Evolutionary conservation across 2,888 invertebrate species (phyloP), one percentile per base, ranked within the genome.

Genomic region (Embidobia sp.): DNA sequence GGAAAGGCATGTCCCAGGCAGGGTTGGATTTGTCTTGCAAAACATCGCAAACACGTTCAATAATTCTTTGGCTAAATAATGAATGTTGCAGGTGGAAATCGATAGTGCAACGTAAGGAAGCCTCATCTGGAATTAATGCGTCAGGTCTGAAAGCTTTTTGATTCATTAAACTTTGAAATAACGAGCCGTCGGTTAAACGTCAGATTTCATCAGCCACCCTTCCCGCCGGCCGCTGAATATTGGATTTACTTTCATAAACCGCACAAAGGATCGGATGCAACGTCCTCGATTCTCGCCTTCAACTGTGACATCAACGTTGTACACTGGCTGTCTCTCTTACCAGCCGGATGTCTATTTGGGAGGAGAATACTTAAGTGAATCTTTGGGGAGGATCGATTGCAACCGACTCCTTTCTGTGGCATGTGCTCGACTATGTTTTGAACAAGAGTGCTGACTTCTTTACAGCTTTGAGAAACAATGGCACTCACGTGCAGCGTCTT

Each of bases 401-500:
- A n/a, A n/a, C n/a, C n/a, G n/a, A n/a, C n/a, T n/a, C n/a, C n/a
- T n/a, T n/a, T n/a, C n/a, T n/a, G n/a, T n/a, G n/a, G n/a, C n/a
- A n/a, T n/a, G n/a, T n/a, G n/a, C n/a, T n/a, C n/a, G n/a, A n/a
- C n/a, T n/a, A n/a, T n/a, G n/a, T n/a, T n/a, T n/a, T n/a, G n/a
- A n/a, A n/a, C n/a, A n/a, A n/a, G n/a, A n/a, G n/a, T n/a, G n/a
- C n/a, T n/a, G n/a, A n/a, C n/a, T n/a, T n/a, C n/a, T n/a, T n/a
- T n/a, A n/a, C n/a, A n/a, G n/a, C n/a, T n/a, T n/a, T n/a, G n/a
- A n/a, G n/a, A n/a, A n/a, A n/a, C n/a, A n/a, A n/a, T n/a, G n/a
- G 0, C 11, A 84, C 86, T 87, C 87, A 94, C 94, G 83, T 95
- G 94, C 49, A 96, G 90, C 8, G 95, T 95, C 89, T 96, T 96